These are phyloP conservation scores for Philopotamus ludificatus DNA, from an alignment of 1,140 invertebrate genomes.

Conservation along the genomic window DNA sequence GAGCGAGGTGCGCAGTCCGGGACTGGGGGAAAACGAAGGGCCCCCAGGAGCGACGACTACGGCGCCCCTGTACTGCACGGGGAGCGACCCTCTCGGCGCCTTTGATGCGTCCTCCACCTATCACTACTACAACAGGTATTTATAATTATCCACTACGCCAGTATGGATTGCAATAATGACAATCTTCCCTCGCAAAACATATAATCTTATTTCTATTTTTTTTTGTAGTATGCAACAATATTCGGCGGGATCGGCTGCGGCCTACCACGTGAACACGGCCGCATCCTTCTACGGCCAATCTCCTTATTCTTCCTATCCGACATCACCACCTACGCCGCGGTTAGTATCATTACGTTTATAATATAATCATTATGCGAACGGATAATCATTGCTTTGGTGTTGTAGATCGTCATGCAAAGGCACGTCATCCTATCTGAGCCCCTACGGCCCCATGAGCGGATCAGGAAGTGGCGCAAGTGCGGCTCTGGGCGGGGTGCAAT, in stretches of 20 bases:
- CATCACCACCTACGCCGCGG: slow-evolving; percentile 52
- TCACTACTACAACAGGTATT: slow-evolving; percentile 71
- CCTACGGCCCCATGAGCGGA: slow-evolving; percentile 48
- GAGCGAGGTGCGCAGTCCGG: slow-evolving; percentile 61
- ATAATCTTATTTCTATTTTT: not conserved
- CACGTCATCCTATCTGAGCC: slow-evolving; percentile 52
- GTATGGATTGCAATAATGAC: too few species aligned
- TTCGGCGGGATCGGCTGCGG: slow-evolving; percentile 51
- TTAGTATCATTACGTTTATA: slow-evolving; percentile 34
- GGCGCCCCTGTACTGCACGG: slow-evolving; percentile 40
- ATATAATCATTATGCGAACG: not conserved
- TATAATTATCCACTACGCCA: too few species aligned
- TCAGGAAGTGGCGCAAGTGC: slow-evolving; percentile 48
- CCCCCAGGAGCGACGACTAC: slow-evolving; percentile 5
- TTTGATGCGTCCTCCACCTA: slow-evolving; percentile 59
- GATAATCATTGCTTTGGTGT: not conserved
- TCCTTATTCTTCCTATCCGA: slow-evolving; percentile 52
- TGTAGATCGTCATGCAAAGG: slow-evolving; percentile 54
- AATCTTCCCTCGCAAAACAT: too few species aligned
- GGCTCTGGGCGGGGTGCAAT: slow-evolving; percentile 52
- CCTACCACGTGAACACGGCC: slow-evolving; percentile 48
- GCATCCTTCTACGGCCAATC: slow-evolving; percentile 52
- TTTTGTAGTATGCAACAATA: slow-evolving; percentile 55
- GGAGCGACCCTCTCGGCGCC: slow-evolving; percentile 45
- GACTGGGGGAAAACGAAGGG: slow-evolving; percentile 54